Base-by-base conservation (phyloP, 1,140 invertebrate genomes). In the Cepaea nemoralis region DNA sequence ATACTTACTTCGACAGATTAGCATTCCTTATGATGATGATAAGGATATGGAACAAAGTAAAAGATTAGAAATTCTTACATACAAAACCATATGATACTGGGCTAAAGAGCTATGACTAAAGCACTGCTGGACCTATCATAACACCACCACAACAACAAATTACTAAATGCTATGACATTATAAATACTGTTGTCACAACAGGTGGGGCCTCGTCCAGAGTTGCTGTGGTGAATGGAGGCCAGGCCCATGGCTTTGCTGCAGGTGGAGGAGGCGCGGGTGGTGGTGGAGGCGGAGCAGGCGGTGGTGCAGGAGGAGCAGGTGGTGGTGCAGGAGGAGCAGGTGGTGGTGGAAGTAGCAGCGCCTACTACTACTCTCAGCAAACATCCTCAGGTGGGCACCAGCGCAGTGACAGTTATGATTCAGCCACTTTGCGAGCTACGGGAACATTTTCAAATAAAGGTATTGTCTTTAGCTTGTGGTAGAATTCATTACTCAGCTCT, bases 401-500 rank as follows among this genome's bases (percentile, higher is more conserved):
- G 39, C 71, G 82, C 5, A 76, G 70, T n/a, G 83, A 79, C 40
- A 83, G 82, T 69, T 85, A 85, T 59, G 86, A 88, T 80, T 81
- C 83, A 12, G 84, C 87, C 14, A 88, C 87, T 76, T 82, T 88
- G 16, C 76, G 87, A 70, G 86, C 85, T 24, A 87, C 85, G 0
- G 86, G 86, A 22, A 87, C 87, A 24, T 88, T 88, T 80, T 85
- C 87, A 35, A 88, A 87, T 75, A 86, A 85, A 83, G 86, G 86
- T 80, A 80, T 77, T 12, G n/a, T n/a, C n/a, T n/a, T n/a, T n/a
- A n/a, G n/a, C n/a, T n/a, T n/a, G n/a, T n/a, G n/a, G n/a, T n/a
- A n/a, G n/a, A n/a, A n/a, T n/a, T n/a, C n/a, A n/a, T n/a, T n/a
- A n/a, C n/a, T n/a, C n/a, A n/a, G n/a, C n/a, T n/a, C n/a, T n/a